Evolutionary conservation across 2,888 invertebrate species (phyloP).

Genomic region (Fissipunctia ypsillon): DNA sequence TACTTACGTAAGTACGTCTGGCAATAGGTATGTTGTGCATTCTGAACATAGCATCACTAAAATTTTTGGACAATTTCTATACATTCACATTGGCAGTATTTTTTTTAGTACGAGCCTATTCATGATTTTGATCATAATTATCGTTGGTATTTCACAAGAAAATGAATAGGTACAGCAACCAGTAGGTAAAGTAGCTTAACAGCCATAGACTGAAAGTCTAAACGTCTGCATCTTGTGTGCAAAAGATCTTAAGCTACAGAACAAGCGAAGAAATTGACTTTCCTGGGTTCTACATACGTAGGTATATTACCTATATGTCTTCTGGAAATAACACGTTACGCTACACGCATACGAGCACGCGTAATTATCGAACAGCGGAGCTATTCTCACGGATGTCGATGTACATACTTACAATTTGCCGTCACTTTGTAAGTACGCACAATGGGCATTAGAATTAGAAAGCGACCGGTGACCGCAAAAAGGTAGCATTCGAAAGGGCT

Average conservation of each 20-base stretch:
- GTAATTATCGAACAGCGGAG: constrained; percentile 74
- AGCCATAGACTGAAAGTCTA: background rate
- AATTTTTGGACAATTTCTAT: background rate
- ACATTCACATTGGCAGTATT: background rate
- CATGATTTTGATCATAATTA: background rate
- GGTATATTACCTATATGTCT: constrained; percentile 16
- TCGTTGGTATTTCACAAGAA: background rate
- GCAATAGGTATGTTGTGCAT: constrained; percentile 3
- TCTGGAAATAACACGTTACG: constrained; percentile 53
- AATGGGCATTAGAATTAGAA: constrained; percentile 90
- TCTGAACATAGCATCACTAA: background rate
- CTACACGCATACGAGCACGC: constrained; percentile 71
- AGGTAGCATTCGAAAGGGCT: constrained; percentile 88
- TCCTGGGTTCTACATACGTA: constrained; percentile 5
- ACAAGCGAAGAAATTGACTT: background rate
- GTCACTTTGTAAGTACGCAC: constrained; percentile 83
- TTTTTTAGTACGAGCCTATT: background rate
- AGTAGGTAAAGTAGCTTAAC: background rate
- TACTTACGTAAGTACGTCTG: no score
- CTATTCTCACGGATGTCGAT: constrained; percentile 87
- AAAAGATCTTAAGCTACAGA: constrained; percentile 1
- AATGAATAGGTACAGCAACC: background rate
- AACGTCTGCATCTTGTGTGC: constrained; percentile 1
- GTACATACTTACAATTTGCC: constrained; percentile 79
- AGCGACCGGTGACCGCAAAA: constrained; percentile 88